Evolutionary conservation across 2,113 vertebrate species (phyloP).

Genomic region (Benitochromis conjunctus): DNA sequence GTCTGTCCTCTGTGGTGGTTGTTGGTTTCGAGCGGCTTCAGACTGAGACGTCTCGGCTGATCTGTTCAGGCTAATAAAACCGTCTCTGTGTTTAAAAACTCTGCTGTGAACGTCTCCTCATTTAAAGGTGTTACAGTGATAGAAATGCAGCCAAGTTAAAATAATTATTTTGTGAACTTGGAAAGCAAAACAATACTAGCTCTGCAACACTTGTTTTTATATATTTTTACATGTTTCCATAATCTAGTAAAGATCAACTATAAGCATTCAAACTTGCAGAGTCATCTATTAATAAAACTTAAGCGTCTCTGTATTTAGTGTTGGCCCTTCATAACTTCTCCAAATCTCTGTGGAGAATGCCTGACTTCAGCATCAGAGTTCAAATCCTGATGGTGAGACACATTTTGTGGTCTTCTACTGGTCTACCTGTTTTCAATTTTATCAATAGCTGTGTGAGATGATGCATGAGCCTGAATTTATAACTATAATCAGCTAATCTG

Average conservation of each 20-base stretch:
- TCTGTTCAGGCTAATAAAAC: constrained; percentile 39
- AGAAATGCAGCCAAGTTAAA: not conserved
- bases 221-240: no score
- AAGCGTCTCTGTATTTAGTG: not conserved
- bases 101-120: not conserved
- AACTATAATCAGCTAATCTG: not conserved
- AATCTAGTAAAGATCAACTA: no score
- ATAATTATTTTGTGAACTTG: no score
- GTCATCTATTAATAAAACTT: no score
- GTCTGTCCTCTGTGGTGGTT: not conserved
- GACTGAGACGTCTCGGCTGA: not conserved
- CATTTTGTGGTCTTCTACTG: not conserved
- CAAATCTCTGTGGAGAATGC: not conserved
- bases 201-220: no score
- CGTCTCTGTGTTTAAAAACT: not conserved
- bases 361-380: not conserved
- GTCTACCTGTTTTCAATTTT: not conserved
- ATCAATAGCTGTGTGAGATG: not conserved
- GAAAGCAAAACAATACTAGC: no score
- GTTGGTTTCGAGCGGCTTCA: not conserved
- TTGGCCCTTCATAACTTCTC: not conserved
- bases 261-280: no score
- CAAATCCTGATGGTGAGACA: not conserved
- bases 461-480: not conserved
- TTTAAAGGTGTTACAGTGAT: not conserved